Percentiles rank a stretch among this genome's conserved stretches.
Conservation (phyloP, 1,140 invertebrate species). For the Heliconius melpomene region DNA sequence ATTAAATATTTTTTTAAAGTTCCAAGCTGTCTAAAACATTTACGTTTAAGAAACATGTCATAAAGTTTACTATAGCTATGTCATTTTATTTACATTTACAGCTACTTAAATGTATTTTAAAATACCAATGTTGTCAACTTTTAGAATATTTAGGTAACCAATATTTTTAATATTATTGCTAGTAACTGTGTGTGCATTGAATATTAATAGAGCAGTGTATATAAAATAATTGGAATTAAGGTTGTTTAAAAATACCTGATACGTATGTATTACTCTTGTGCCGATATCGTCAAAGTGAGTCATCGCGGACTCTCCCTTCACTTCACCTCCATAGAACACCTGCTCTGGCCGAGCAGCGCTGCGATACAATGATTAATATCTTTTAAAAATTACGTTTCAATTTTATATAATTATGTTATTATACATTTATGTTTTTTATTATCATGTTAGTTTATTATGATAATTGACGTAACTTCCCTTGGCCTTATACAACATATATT, state of each 20-base stretch:
- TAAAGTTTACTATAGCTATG: too few relatives aligned
- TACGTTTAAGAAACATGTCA: too few relatives aligned
- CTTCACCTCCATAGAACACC: conserved; percentile 92
- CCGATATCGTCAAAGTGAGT: conserved; percentile 93
- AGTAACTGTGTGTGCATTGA: too few relatives aligned
- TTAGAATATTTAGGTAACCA: too few relatives aligned
- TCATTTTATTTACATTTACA: too few relatives aligned
- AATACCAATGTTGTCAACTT: too few relatives aligned
- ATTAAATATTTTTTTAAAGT: too few relatives aligned
- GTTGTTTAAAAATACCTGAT: conserved; percentile 82
- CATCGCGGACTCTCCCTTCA: conserved; percentile 91
- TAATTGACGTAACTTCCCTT: neutral
- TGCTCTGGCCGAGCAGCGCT: conserved; percentile 86
- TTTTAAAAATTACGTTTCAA: conserved; percentile 6
- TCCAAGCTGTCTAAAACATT: too few relatives aligned
- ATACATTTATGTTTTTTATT: neutral
- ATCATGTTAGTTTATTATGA: neutral
- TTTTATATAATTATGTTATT: neutral
- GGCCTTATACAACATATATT: neutral
- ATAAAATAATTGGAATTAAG: neutral
- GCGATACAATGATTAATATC: conserved; percentile 18
- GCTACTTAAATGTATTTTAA: too few relatives aligned
- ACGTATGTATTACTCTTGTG: conserved; percentile 90
- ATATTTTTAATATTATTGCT: too few relatives aligned
- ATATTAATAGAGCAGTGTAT: too few relatives aligned